Percentiles rank a stretch among this genome's conserved stretches.
Evolutionary conservation across 2,113 vertebrate genomes (phyloP).

Genomic region (Nansenia antarctica): DNA sequence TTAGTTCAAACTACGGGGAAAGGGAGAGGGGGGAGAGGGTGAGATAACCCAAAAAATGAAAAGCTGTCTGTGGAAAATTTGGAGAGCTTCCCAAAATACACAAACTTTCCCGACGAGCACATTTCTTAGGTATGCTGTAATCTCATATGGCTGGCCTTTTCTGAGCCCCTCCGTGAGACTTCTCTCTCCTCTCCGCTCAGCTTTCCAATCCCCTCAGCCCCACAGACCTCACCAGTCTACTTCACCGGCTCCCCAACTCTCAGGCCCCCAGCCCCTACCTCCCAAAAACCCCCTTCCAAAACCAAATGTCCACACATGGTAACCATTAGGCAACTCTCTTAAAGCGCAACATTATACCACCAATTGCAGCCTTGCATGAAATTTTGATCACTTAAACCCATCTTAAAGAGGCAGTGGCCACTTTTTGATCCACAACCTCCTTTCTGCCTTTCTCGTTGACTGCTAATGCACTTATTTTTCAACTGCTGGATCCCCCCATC

Average conservation of each 20-base stretch:
- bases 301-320: slow-evolving; percentile 72
- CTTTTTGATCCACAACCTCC: slow-evolving; percentile 59
- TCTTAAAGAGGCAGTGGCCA: slow-evolving; percentile 74
- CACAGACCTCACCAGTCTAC: slow-evolving; percentile 70
- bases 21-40: slow-evolving; percentile 35
- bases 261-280: slow-evolving; percentile 57
- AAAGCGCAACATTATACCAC: slow-evolving; percentile 73
- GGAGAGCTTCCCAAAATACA: slow-evolving; percentile 71
- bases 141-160: slow-evolving; percentile 74
- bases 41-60: slow-evolving; percentile 75
- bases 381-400: slow-evolving; percentile 77
- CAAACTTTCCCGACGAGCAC: slow-evolving; percentile 67
- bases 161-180: slow-evolving; percentile 67
- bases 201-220: slow-evolving; percentile 64
- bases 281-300: slow-evolving; percentile 56
- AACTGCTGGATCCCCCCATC: slow-evolving; percentile 41
- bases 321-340: slow-evolving; percentile 72
- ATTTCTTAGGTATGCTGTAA: slow-evolving; percentile 78
- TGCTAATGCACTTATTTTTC: slow-evolving; percentile 67
- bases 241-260: slow-evolving; percentile 62
- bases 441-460: slow-evolving; percentile 56
- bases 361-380: slow-evolving; percentile 65
- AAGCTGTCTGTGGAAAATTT: slow-evolving; percentile 74
- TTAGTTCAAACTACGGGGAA: slow-evolving; percentile 59
- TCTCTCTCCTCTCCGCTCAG: slow-evolving; percentile 13